Percentiles rank a stretch among this genome's conserved stretches.
These are phyloP conservation scores for Aldabrachelys gigantea DNA, from an alignment of 2,113 vertebrate species.

Conservation along the genomic window DNA sequence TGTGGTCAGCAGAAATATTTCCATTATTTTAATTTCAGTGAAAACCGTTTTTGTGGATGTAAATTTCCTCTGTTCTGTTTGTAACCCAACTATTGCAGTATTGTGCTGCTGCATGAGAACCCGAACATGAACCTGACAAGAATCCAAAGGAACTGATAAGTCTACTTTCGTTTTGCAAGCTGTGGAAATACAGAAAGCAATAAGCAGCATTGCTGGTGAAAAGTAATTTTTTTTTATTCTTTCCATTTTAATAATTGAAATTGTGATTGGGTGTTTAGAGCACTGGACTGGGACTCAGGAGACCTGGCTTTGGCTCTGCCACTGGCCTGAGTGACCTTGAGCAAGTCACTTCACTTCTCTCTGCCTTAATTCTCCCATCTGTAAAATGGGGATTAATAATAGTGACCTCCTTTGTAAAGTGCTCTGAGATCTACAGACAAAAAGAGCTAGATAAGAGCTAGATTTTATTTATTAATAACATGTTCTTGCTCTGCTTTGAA, in stretches of 20 bases:
- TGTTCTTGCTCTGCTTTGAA: accelerated
- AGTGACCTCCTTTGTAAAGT: not conserved
- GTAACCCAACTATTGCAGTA: not conserved
- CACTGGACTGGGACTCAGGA: accelerated
- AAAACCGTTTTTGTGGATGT: not conserved
- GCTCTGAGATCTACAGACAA: not conserved
- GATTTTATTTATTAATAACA: accelerated
- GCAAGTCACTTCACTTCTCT: not conserved
- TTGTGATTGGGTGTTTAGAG: not conserved
- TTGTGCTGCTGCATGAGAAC: not conserved
- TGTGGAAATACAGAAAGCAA: not conserved
- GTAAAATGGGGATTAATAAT: not conserved
- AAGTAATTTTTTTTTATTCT: not conserved
- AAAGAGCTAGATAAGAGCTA: accelerated
- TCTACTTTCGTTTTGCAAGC: not conserved
- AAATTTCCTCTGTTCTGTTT: not conserved
- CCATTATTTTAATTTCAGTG: not conserved
- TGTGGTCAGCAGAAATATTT: not conserved
- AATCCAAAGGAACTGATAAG: accelerated
- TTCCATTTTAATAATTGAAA: not conserved
- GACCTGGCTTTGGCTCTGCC: not conserved
- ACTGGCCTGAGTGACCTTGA: accelerated
- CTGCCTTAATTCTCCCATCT: not conserved
- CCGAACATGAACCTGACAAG: not conserved
- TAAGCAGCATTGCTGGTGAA: not conserved